Evolutionary conservation across 2,113 vertebrate genomes (phyloP).

Genomic region (Pelmatolapia mariae): DNA sequence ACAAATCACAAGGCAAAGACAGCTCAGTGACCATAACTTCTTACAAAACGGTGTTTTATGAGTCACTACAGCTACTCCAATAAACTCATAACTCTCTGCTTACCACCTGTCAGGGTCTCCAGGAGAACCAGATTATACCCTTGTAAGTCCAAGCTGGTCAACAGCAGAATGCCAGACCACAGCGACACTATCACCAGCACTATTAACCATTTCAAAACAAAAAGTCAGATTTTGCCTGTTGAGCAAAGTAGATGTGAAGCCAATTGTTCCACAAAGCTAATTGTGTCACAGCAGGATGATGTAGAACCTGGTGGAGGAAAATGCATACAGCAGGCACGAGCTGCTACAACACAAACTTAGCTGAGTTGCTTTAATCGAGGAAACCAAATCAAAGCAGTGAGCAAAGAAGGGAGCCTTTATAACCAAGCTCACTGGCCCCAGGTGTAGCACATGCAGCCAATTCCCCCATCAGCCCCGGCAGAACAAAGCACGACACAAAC

Average conservation of each 20-base stretch:
- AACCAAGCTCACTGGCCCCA: neutral
- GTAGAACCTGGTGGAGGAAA: neutral
- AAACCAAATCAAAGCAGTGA: neutral
- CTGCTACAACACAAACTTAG: neutral
- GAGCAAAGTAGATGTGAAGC: neutral
- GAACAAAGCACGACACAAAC: neutral
- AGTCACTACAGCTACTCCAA: neutral
- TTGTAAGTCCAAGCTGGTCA: neutral
- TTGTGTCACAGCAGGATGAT: neutral
- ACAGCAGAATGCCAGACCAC: neutral
- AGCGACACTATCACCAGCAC: neutral
- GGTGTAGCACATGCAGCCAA: neutral
- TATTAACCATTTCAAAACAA: neutral
- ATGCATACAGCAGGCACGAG: neutral
- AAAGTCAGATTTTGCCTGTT: neutral
- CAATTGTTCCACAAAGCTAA: neutral
- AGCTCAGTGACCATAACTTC: neutral
- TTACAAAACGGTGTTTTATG: accelerated
- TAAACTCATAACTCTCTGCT: neutral
- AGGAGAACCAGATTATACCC: neutral
- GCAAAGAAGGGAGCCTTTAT: neutral
- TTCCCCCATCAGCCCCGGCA: neutral
- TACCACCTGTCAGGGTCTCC: neutral
- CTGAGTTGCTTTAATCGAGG: neutral
- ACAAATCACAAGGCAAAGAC: neutral